Evolutionary conservation across 53 echinoderm and acorn worm species (phyloP).

Genomic region (Echinometra lucunter): DNA sequence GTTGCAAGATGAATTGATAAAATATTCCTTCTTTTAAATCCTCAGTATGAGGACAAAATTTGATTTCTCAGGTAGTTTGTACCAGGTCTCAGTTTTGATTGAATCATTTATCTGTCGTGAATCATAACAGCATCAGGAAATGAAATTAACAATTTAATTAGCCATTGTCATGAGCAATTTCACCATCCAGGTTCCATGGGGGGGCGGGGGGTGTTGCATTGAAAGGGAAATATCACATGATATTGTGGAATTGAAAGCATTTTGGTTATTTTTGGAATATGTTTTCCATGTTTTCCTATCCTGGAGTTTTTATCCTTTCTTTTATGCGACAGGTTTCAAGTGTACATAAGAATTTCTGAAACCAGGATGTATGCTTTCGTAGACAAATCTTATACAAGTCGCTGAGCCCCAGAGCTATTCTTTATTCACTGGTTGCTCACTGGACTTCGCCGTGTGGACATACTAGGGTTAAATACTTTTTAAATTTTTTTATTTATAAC

Average conservation of each 20-base stretch:
- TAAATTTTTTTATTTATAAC: constrained; percentile 43
- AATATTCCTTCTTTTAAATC: neutral
- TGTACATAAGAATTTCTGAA: constrained; percentile 41
- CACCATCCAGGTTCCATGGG: neutral
- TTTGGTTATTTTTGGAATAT: neutral
- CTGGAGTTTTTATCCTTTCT: neutral
- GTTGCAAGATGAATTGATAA: constrained; percentile 53
- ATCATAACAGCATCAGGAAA: neutral
- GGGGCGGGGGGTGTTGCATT: neutral
- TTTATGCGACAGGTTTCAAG: constrained; percentile 30
- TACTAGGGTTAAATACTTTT: neutral
- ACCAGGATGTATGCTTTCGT: neutral
- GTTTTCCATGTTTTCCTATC: neutral
- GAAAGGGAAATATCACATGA: neutral
- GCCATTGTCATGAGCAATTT: neutral
- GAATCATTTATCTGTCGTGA: neutral
- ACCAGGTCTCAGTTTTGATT: neutral
- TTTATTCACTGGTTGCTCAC: neutral
- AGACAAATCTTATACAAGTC: neutral
- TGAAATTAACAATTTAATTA: neutral
- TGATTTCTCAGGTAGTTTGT: neutral
- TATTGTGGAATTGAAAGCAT: neutral
- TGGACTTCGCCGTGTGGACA: constrained; percentile 3
- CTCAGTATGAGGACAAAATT: neutral
- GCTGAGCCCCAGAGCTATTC: neutral